Evolutionary conservation across 1,140 invertebrate species (phyloP), one percentile per base, ranked within the genome.

Genomic region (Bombus balteatus): DNA sequence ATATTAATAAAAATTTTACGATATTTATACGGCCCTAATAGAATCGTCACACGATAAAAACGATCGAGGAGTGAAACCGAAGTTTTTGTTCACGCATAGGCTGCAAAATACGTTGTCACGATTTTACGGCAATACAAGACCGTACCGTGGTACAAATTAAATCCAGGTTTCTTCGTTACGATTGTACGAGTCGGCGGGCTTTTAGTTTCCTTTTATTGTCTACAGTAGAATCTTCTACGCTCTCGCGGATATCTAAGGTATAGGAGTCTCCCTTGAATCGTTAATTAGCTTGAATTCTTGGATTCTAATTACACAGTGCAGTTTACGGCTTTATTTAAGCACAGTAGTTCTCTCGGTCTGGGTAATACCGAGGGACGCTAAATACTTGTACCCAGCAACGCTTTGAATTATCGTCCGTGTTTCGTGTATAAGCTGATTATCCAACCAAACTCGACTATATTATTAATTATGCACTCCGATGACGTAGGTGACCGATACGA

Each of bases 401-500:
- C 74, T 53, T 28, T 43, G 34, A 77, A 28, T 83, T 78, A 70
- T 70, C 74, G 10, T 3, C 3, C 43, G 43, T 70, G 53, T 15
- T 57, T 15, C n/a, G 2, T 5, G 25, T 57, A 76, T 65, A 75
- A 83, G 6, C 62, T 25, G 43, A 66, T 57, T 37, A 43, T 37
- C 72, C n/a, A 9, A 34, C 5, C 37, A 18, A 22, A 66, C 65
- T 32, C 28, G 28, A 6, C n/a, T 13, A 13, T 22, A 15, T 34
- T 75, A 25, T 37, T 68, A 65, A 85, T 81, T n/a, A 22, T 34
- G 22, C 3, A 25, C 34, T 9, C 2, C 32, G 43, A 2, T 80
- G 41, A 39, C 25, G 2, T 74, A 94, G 93, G 93, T 94, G 93
- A 86, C 90, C 88, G 79, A 88, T 53, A 74, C 66, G 83, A 90